A percentile compares a stretch with the other conserved stretches of the same genome.
Conservation (phyloP, 1,140 invertebrate species). For the Panonychus citri region DNA sequence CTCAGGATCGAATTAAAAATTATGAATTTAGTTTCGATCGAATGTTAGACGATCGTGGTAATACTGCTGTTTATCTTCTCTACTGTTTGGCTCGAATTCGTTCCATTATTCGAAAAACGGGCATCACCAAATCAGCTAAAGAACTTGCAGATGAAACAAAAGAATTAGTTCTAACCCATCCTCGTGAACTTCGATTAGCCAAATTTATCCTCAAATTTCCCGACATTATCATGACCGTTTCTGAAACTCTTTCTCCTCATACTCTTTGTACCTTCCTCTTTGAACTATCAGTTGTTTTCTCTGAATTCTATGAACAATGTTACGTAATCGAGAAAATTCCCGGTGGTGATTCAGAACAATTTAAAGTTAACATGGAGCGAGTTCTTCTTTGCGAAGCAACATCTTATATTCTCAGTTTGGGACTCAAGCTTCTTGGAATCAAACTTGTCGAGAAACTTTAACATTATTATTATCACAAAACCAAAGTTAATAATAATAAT, state of each 20-base stretch:
- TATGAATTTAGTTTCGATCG: constrained; percentile 96
- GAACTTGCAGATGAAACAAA: background rate
- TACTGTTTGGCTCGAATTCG: constrained; percentile 86
- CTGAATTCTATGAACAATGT: constrained; percentile 90
- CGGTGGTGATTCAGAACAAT: constrained; percentile 34
- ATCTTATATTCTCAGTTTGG: constrained; percentile 56
- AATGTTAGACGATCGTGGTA: constrained; percentile 97
- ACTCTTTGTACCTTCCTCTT: constrained; percentile 85
- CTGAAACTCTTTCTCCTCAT: constrained; percentile 64
- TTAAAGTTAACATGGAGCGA: constrained; percentile 60
- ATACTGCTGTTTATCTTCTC: constrained; percentile 90
- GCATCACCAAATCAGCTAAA: background rate
- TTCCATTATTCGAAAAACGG: constrained; percentile 27
- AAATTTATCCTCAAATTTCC: constrained; percentile 52
- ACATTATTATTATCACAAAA: background rate
- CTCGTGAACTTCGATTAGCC: constrained; percentile 81
- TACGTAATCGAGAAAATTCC: constrained; percentile 74
- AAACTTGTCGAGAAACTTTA: background rate
- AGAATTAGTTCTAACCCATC: constrained; percentile 38
- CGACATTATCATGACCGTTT: constrained; percentile 59
- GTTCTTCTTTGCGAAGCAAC: constrained; percentile 80
- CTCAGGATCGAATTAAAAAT: constrained; percentile 74
- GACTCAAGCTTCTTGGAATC: constrained; percentile 72
- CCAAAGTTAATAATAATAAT: too few relatives aligned
- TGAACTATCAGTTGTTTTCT: constrained; percentile 68